A percentile compares a stretch with the other conserved stretches of the same genome.
Conservation (phyloP, 2,888 invertebrate species). For the Ornithoptera alexandrae region DNA sequence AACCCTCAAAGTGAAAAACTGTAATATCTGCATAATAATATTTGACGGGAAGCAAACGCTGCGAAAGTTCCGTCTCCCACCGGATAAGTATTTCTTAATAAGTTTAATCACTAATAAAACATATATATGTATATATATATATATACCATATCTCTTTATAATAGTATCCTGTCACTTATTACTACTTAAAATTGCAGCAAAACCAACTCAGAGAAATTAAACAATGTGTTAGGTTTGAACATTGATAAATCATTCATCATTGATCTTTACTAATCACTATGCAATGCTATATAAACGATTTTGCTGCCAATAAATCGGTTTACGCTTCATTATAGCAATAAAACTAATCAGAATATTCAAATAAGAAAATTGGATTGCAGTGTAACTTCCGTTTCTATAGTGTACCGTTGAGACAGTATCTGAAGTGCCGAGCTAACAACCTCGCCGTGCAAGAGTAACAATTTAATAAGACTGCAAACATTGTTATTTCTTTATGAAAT, state of each 20-base stretch:
- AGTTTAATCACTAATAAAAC: no score
- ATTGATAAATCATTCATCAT: neutral
- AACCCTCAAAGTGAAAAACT: no score
- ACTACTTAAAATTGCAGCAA: no score
- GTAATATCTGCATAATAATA: no score
- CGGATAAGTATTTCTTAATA: no score
- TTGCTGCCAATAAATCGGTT: neutral
- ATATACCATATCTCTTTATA: no score
- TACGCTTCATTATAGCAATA: neutral
- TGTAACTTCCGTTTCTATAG: neutral
- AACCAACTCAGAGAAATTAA: no score
- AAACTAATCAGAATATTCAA: slow-evolving; percentile 2
- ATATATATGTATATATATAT: no score
- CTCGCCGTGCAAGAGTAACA: neutral
- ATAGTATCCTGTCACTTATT: no score
- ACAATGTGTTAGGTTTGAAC: no score
- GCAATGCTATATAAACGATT: neutral
- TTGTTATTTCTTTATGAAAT: neutral
- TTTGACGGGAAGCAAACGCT: no score
- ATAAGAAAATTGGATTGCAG: slow-evolving; percentile 5
- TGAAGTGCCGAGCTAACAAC: slow-evolving; percentile 6
- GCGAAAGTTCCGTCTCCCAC: no score
- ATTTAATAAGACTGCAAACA: slow-evolving; percentile 1
- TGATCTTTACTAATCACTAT: neutral
- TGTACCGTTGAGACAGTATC: neutral